Base-by-base conservation (phyloP, 2,797 vertebrate genomes). In the Gymnocypris eckloni region DNA sequence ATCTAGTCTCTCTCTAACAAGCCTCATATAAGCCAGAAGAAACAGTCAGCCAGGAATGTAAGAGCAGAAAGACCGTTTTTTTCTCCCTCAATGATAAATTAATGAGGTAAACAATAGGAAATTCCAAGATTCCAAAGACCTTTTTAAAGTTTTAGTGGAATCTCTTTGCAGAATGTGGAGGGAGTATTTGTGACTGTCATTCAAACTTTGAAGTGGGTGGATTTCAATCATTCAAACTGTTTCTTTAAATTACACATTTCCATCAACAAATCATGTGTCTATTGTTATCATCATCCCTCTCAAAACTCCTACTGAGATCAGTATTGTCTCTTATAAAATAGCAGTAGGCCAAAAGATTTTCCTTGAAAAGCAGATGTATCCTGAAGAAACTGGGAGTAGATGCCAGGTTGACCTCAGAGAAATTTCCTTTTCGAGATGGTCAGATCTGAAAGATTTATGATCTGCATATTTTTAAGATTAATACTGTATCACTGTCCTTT, bases 241-340 rank as follows among this genome's bases (percentile, higher is more conserved):
- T 82, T 61, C 54, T 86, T 12, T 79, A 72, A 81, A 86, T 75
- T 64, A 81, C 79, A 76, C 8, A 13, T 83, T 82, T 64, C 80
- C 41, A 52, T 72, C 83, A 54, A 83, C 75, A 83, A 77, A 77
- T 83, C 66, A 81, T 85, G n/a, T 82, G 67, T 87, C 71, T 86
- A 54, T 69, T 85, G 86, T 85, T 86, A 81, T 71, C 75, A 52
- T 71, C 50, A 66, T 80, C 45, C 64, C 69, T 61, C 52, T 79
- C n/a, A 43, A 61, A 81, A 50, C 81, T 79, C 77, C 77, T 86
- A 67, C 80, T 22, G 76, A 85, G 71, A 66, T 43, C 77, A 77
- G 52, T 85, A 77, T 88, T 84, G 66, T 64, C 45, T 86, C 22
- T 72, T 82, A 61, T 73, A 28, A 88, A 77, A 61, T 13, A 52